Base-by-base conservation (phyloP, 2,888 invertebrate genomes). In the Ichneumoninae sp. region DNA sequence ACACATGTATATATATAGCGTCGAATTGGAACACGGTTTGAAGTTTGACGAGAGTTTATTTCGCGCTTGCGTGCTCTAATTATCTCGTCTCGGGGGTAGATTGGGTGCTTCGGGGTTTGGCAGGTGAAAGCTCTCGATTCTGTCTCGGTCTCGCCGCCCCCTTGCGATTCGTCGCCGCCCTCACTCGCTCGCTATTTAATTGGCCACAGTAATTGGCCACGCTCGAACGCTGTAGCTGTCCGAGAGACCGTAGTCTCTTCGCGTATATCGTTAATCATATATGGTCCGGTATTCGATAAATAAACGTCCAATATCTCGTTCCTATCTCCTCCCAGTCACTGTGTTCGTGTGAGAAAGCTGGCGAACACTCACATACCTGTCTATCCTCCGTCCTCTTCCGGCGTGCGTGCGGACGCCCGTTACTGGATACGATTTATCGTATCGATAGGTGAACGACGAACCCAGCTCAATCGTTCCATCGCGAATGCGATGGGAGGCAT, bases 171-270 rank as follows among this genome's bases (percentile, higher is more conserved):
- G 5, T 10, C 22, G 33, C 44, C 19, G 5, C 26, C 80, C 57
- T 50, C 33, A 47, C 71, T 72, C 76, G 66, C 80, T 60, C 71
- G 62, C 77, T 74, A 82, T 81, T 86, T 80, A 86, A 85, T 86
- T 85, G 86, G 85, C 76, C 82, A 68, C 65, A 79, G 71, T 86
- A 86, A 86, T 86, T 85, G 86, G 82, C 83, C 72, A 81, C 69
- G 79, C 72, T 76, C 76, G 70, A 57, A 69, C 47, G 62, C 54
- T 40, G 68, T 62, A 44, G 76, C 77, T 22, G 36, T 54, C 47
- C 54, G 71, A 72, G 69, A 40, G 57, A n/a, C 47, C 22, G 30
- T 36, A 22, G 57, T 47, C 70, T 40, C 70, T 72, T 66, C 52
- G 60, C 60, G 69, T 57, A 65, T 71, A 76, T 83, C 82, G 76